Percentiles rank a stretch among this genome's conserved stretches.
Evolutionary conservation across 2,113 vertebrate genomes (phyloP).

Genomic region (Hippocampus zosterae): DNA sequence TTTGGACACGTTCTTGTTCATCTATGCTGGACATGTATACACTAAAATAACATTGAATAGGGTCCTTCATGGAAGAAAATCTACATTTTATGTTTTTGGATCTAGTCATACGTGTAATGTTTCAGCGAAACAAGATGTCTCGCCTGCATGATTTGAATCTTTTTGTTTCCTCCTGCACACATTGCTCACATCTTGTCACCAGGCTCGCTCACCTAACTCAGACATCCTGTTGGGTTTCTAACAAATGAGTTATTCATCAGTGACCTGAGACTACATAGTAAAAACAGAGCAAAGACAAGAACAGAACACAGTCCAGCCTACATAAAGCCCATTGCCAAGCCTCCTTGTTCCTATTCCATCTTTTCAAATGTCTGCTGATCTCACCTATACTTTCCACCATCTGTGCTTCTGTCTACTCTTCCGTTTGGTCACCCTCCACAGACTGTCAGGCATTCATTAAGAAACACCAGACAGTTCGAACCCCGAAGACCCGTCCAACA

Average conservation of each 20-base stretch:
- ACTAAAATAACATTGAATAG: not conserved
- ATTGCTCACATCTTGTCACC: conserved; percentile 8
- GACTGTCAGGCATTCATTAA: conserved; percentile 40
- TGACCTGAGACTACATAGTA: conserved; percentile 51
- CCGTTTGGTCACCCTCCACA: conserved; percentile 43
- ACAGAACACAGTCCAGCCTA: conserved; percentile 45
- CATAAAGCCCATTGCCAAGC: conserved; percentile 29
- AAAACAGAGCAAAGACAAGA: conserved; percentile 66
- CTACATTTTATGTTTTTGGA: not conserved
- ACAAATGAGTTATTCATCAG: conserved; percentile 57
- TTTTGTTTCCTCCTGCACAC: not conserved
- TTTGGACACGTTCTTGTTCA: not conserved
- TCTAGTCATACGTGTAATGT: not conserved
- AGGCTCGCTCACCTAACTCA: conserved; percentile 12
- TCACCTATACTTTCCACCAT: conserved; percentile 34
- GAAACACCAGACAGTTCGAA: conserved; percentile 17
- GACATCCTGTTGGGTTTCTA: conserved; percentile 29
- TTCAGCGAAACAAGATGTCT: not conserved
- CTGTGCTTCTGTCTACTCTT: conserved; percentile 35
- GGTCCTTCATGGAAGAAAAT: not conserved
- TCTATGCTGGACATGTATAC: not conserved
- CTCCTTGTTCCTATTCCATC: conserved; percentile 35
- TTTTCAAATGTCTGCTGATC: conserved; percentile 22
- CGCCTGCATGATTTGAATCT: not conserved
- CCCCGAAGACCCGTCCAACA: not conserved